phyloP scores from a whole-genome alignment of 2,113 vertebrate genomes.

The Felis chaus region DNA sequence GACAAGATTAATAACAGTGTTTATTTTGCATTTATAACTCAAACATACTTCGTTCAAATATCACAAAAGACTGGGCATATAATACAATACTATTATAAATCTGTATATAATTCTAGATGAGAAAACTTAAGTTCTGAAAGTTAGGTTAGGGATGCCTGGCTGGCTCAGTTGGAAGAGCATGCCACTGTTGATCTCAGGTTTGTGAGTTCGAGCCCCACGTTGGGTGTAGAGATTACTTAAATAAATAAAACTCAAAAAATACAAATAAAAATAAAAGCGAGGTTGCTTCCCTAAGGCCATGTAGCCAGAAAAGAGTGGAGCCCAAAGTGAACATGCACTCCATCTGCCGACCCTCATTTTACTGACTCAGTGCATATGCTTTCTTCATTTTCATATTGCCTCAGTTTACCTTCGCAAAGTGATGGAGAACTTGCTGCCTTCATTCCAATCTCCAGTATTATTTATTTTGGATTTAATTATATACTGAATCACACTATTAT shows the following conservation, averaged over 20 bases:
- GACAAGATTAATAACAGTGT: background rate
- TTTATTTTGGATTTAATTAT: slow-evolving; percentile 23
- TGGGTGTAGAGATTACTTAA: too few species aligned
- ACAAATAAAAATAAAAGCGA: too few species aligned
- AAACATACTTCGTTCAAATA: background rate
- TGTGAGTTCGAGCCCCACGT: too few species aligned
- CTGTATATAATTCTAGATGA: background rate
- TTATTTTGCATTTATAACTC: slow-evolving; percentile 23
- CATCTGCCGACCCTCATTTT: background rate
- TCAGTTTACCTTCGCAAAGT: slow-evolving; percentile 26
- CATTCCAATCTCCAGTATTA: background rate
- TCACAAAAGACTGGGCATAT: background rate
- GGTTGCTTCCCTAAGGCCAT: background rate
- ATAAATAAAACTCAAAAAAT: too few species aligned
- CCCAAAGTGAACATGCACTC: background rate
- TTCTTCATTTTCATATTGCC: background rate
- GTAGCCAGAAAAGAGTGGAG: background rate
- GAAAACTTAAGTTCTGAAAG: background rate
- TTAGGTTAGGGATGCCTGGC: background rate
- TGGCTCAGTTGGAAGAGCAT: too few species aligned
- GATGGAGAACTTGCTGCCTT: background rate
- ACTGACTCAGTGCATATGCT: too few species aligned
- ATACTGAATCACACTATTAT: background rate
- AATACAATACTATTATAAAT: background rate
- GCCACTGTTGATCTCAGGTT: too few species aligned